A percentile compares a stretch with the other conserved stretches of the same genome.
These are phyloP conservation scores for Chanos chanos DNA, from an alignment of 2,797 vertebrate genomes.

Conservation along the genomic window DNA sequence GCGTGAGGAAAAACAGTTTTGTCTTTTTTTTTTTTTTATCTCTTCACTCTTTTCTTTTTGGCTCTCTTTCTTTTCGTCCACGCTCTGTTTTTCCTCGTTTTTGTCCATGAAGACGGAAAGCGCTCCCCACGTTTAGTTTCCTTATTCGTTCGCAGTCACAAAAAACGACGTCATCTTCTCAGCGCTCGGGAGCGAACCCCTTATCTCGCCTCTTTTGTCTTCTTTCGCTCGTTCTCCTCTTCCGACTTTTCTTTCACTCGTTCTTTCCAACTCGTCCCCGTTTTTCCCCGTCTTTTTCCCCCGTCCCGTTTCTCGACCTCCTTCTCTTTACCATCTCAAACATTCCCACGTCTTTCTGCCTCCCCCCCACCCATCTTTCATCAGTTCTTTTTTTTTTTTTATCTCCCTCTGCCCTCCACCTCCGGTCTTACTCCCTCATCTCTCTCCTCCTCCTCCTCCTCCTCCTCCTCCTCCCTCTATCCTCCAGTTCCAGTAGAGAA, in stretches of 20 bases:
- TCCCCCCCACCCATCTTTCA: neutral
- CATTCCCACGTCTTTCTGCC: neutral
- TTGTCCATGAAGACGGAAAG: too few relatives aligned
- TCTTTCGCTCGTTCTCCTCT: neutral
- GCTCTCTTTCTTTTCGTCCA: too few relatives aligned
- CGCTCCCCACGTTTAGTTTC: too few relatives aligned
- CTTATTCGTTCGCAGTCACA: too few relatives aligned
- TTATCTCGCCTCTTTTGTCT: too few relatives aligned
- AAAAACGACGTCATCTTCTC: too few relatives aligned
- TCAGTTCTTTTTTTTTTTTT: neutral
- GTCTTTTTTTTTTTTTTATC: too few relatives aligned
- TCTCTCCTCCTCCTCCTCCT: neutral
- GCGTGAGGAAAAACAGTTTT: too few relatives aligned
- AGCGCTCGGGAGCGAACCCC: too few relatives aligned
- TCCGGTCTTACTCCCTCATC: too few relatives aligned
- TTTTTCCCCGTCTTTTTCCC: neutral
- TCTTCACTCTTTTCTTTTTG: too few relatives aligned
- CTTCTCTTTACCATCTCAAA: neutral
- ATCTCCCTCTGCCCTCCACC: neutral
- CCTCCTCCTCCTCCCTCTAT: neutral
- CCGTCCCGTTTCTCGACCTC: neutral
- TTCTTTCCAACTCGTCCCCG: neutral
- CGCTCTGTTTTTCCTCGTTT: too few relatives aligned
- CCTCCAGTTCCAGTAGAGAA: conserved; percentile 51
- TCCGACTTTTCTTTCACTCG: neutral